Percentiles rank a stretch among this genome's conserved stretches.
Evolutionary conservation across 2,888 invertebrate species (phyloP).

Genomic region (Lucinisca nassula): DNA sequence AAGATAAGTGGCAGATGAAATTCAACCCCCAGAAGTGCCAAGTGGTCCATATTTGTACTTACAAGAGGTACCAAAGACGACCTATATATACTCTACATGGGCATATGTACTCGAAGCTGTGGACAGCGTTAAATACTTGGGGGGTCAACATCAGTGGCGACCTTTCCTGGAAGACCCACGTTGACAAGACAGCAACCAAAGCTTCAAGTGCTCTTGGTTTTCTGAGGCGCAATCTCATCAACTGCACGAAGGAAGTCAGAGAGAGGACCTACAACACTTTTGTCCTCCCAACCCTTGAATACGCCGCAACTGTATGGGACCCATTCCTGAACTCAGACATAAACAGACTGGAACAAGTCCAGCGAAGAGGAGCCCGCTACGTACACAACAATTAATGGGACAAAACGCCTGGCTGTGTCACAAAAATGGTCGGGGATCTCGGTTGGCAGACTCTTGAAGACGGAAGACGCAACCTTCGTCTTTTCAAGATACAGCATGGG

Average conservation of each 20-base stretch:
- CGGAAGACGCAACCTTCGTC: background rate
- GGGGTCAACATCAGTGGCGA: background rate
- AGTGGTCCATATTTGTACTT: background rate
- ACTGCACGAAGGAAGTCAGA: background rate
- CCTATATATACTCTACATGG: background rate
- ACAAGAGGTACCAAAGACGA: background rate
- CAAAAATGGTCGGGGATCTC: background rate
- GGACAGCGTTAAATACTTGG: background rate
- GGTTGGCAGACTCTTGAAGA: background rate
- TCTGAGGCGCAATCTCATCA: background rate
- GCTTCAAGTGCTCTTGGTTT: background rate
- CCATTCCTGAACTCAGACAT: background rate
- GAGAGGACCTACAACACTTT: background rate
- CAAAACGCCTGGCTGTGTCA: background rate
- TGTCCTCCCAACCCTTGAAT: background rate
- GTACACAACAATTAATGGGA: background rate
- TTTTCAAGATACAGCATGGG: background rate
- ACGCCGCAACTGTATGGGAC: background rate
- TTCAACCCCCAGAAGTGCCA: too few species aligned
- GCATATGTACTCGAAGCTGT: background rate
- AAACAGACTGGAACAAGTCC: constrained; percentile 2
- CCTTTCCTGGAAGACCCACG: background rate
- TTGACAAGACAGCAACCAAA: background rate
- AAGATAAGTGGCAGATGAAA: too few species aligned
- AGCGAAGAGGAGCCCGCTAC: background rate